Conservation (phyloP, 2,888 invertebrate species). For the Rotaria magnacalcarata region DNA sequence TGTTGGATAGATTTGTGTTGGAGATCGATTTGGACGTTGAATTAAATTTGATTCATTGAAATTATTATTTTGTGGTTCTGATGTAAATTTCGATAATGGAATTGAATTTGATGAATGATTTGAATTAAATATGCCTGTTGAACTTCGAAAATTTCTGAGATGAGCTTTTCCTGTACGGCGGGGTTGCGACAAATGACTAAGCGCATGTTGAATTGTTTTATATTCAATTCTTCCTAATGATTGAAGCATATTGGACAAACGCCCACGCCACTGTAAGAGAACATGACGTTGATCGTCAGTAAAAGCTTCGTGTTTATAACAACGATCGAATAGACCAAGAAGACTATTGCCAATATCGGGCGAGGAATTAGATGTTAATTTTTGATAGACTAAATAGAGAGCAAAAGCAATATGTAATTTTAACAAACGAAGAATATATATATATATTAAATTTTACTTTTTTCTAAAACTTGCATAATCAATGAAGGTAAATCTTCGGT, state of each 20-base stretch:
- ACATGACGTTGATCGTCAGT: background rate
- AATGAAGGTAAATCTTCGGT: background rate
- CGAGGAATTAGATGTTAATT: background rate
- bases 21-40: background rate
- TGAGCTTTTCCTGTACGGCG: background rate
- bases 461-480: background rate
- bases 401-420: background rate
- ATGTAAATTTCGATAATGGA: background rate
- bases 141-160: background rate
- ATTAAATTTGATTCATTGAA: background rate
- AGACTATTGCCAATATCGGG: background rate
- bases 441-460: background rate
- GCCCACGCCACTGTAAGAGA: background rate
- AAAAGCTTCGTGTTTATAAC: slow-evolving; percentile 21
- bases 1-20: background rate
- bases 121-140: background rate
- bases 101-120: background rate
- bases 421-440: too few species aligned
- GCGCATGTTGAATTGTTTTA: background rate
- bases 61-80: background rate
- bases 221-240: background rate
- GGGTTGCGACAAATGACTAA: background rate
- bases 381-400: background rate
- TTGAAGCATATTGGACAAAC: background rate
- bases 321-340: slow-evolving; percentile 11